A percentile compares a stretch with the other conserved stretches of the same genome.
Evolutionary conservation across 1,140 invertebrate genomes (phyloP).

Genomic region (Pissodes strobi): DNA sequence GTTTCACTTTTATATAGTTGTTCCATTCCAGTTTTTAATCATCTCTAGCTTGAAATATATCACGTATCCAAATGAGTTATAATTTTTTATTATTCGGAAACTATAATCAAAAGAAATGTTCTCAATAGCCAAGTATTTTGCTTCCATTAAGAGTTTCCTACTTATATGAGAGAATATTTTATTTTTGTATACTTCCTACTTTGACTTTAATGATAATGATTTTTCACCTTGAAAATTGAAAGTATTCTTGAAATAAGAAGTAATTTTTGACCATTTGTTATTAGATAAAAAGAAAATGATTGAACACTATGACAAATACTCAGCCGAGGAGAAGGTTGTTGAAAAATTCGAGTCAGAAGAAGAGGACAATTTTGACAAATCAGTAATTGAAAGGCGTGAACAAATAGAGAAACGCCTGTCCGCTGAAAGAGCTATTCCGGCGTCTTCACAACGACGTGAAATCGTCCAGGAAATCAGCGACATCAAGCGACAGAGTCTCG

Average conservation of each 20-base stretch:
- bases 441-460: slow-evolving; percentile 69
- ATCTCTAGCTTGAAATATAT: too few species aligned
- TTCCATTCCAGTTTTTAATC: too few species aligned
- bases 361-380: slow-evolving; percentile 68
- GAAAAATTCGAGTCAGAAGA: slow-evolving; percentile 63
- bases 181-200: too few species aligned
- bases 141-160: too few species aligned
- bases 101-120: too few species aligned
- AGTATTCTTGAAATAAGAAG: background rate
- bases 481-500: slow-evolving; percentile 68
- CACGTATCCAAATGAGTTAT: too few species aligned
- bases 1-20: too few species aligned
- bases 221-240: background rate
- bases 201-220: too few species aligned
- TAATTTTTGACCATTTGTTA: background rate
- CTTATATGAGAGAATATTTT: too few species aligned
- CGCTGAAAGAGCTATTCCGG: slow-evolving; percentile 65
- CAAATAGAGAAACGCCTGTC: slow-evolving; percentile 72
- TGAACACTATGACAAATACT: slow-evolving; percentile 66
- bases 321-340: slow-evolving; percentile 72
- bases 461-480: slow-evolving; percentile 70
- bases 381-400: slow-evolving; percentile 69
- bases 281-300: slow-evolving; percentile 60
- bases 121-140: too few species aligned
- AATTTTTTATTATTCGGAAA: too few species aligned